Evolutionary conservation across 1,140 invertebrate species (phyloP).

Genomic region (Drusus annulatus): DNA sequence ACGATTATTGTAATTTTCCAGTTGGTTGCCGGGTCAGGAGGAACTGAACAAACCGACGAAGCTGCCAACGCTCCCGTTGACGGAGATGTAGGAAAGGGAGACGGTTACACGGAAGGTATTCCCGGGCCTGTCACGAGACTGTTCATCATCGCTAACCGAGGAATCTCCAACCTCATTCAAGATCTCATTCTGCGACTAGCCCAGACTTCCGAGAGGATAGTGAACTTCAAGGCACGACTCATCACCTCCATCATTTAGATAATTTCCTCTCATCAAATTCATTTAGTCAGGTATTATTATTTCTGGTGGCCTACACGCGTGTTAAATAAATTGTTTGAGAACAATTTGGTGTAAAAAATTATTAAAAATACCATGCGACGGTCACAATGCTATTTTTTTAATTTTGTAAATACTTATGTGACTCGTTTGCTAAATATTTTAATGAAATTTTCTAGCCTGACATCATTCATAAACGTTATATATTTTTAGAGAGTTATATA

Average conservation of each 20-base stretch:
- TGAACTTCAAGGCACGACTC: constrained; percentile 91
- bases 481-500: constrained; percentile 30
- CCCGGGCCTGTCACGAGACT: constrained; percentile 88
- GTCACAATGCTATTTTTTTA: not conserved
- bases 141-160: constrained; percentile 87
- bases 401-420: constrained; percentile 39
- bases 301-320: constrained; percentile 4
- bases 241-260: constrained; percentile 88
- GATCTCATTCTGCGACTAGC: constrained; percentile 89
- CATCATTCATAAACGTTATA: constrained; percentile 41
- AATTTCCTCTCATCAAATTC: constrained; percentile 7
- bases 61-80: constrained; percentile 70
- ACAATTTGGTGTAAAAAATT: constrained; percentile 17
- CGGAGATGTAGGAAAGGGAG: constrained; percentile 73
- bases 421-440: not conserved
- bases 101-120: constrained; percentile 81
- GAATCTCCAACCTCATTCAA: constrained; percentile 86
- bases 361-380: not conserved
- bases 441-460: constrained; percentile 32
- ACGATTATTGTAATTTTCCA: constrained; percentile 65
- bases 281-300: constrained; percentile 20
- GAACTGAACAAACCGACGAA: constrained; percentile 75
- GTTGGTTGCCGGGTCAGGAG: constrained; percentile 80
- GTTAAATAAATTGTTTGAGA: constrained; percentile 17
- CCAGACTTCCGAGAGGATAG: constrained; percentile 88